phyloP scores from a whole-genome alignment of 1,140 invertebrate species.

The Bombus confusus region DNA sequence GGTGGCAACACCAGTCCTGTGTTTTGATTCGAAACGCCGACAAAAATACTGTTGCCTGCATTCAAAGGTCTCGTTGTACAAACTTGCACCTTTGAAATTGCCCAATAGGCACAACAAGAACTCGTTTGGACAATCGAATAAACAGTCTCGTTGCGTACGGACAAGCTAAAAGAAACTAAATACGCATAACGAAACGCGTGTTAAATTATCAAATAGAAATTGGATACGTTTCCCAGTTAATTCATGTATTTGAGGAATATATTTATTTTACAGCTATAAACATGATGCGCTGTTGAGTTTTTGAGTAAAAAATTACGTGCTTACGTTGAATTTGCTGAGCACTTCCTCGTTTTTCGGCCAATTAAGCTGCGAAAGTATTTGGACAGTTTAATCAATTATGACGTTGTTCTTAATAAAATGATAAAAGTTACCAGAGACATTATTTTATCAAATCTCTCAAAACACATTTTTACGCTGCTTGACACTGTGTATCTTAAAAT shows the following conservation, averaged over 20 bases:
- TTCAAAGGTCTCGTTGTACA: conserved; percentile 15
- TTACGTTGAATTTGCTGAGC: not conserved
- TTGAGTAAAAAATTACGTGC: not conserved
- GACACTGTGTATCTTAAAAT: not conserved
- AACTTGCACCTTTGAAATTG: not conserved
- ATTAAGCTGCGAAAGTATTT: not conserved
- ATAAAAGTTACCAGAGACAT: not conserved
- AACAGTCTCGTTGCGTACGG: not conserved
- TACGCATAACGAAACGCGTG: not conserved
- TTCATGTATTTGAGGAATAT: not conserved
- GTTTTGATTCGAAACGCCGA: not conserved
- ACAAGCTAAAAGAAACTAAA: not conserved
- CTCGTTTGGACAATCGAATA: not conserved
- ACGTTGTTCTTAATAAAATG: not conserved
- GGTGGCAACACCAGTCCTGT: not conserved
- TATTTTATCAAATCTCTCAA: not conserved
- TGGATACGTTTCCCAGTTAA: not conserved
- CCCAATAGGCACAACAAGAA: not conserved
- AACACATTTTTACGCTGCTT: not conserved
- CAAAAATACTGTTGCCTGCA: not conserved
- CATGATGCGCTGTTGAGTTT: not conserved
- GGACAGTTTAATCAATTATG: not conserved
- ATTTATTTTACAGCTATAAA: not conserved
- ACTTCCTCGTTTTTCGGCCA: not conserved
- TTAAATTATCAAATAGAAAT: not conserved